Evolutionary conservation across 2,113 vertebrate species (phyloP), one percentile per base, ranked within the genome.

Genomic region (Ptilonorhynchus violaceus): DNA sequence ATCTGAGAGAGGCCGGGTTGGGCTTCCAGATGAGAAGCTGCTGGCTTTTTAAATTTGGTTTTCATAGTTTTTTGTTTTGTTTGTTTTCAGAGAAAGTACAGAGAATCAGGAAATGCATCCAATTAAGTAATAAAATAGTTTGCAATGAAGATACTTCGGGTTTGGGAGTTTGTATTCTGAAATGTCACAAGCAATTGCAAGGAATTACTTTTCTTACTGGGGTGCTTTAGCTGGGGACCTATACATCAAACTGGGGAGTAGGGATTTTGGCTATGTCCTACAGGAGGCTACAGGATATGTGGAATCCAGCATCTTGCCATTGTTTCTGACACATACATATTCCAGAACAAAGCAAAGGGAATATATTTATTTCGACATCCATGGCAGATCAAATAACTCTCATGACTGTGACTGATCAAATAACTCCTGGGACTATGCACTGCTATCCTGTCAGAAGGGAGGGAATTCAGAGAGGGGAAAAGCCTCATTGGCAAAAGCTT

Each of bases 351-450:
- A 93, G 55, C 13, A 4, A 20, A 41, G 31, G 77, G 31, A 18
- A n/a, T 39, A 0, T 19, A 20, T 91, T 85, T 75, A 25, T 46
- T 33, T 64, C 0, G 15, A 20, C 39, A 55, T 42, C 58, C 33
- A 2, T 3, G 15, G 41, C 11, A 27, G 41, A 52, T 62, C 18
- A 86, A 52, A 15, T 76, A 76, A 76, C 23, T 66, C 6, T 20
- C 3, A 6, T 8, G 56, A 10, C 70, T 83, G 33, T 39, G 33
- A 27, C 27, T 85, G 92, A 63, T 72, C 18, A 44, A 44, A 6
- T 37, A 53, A 44, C 41, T 69, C 46, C 25, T 55, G 47, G 0
- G 7, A 15, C 24, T 25, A 7, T 0, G 2, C 2, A 1, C 31
- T 42, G 47, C 15, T 46, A 30, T 35, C 21, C 62, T 55, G 46